Evolutionary conservation across 2,888 invertebrate species (phyloP), one percentile per base, ranked within the genome.

Genomic region (Mythimna pallens): DNA sequence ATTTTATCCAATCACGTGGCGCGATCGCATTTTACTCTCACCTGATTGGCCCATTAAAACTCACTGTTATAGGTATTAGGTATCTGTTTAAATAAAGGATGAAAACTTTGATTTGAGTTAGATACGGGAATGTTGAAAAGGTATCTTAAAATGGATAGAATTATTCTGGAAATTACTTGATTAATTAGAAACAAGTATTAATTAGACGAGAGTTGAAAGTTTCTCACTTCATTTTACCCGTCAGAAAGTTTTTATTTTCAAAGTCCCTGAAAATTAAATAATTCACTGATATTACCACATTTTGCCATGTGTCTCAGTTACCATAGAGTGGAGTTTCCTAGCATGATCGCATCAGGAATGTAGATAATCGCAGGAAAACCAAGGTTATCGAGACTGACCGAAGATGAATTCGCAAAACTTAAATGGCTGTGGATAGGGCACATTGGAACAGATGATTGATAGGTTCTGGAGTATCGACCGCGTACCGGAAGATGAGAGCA

Each of bases 1-100:
- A 88, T 93, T 92, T 90, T 88, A 87, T 85, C 89, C 88, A 88
- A 89, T 91, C 88, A 83, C 85, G 86, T 85, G 86, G 73, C 73
- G 76, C 81, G 85, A 89, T 88, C 85, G 87, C 86, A 80, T 88
- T 82, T 59, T 70, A 83, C 82, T 85, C 83, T 83, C 72, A 82
- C 85, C 78, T 76, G 78, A 78, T 83, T 84, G 78, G 80, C 34
- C 76, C 67, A 83, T 80, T 77, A 80, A 78, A 65, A 73, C 61
- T 67, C 40, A 62, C 62, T 73, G 40, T 77, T 80, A 67, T 70
- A 74, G 70, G 72, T 69, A 59, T 70, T 59, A 67, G 65, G 59
- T 80, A 47, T 47, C 36, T 43, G 47, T 80, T 79, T 61, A 30
- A 43, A 78, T 72, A 61, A 57, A 10, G 40, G n/a, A 52, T 12